Conservation (phyloP, 2,113 vertebrate genomes). For the Cnemophilus loriae region DNA sequence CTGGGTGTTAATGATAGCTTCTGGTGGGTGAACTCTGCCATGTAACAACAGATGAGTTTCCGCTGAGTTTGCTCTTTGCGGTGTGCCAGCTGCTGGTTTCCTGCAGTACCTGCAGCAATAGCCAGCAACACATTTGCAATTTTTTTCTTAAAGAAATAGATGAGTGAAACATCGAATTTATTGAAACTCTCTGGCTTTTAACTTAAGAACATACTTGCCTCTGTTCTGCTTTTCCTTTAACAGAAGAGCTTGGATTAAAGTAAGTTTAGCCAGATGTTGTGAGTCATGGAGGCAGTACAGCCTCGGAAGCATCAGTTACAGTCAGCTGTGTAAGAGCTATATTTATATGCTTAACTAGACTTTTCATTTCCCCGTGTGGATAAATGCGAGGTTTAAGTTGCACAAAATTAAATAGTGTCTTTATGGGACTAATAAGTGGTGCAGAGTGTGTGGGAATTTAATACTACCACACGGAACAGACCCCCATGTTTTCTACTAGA, state of each 20-base stretch:
- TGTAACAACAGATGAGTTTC: background rate
- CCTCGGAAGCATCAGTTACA: background rate
- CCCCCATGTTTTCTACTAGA: background rate
- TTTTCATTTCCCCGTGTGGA: background rate
- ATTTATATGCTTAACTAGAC: conserved; percentile 30
- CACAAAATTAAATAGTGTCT: conserved; percentile 37
- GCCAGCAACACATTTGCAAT: background rate
- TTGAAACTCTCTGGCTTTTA: background rate
- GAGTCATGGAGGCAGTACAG: background rate
- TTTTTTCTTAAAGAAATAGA: background rate
- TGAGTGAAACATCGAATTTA: background rate
- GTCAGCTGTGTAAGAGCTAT: background rate
- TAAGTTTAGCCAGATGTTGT: background rate
- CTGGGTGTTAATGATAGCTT: background rate
- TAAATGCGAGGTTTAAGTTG: conserved; percentile 20
- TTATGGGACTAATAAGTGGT: background rate
- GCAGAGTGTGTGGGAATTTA: background rate
- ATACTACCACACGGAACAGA: background rate
- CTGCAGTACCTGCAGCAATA: background rate
- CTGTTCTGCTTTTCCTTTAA: background rate
- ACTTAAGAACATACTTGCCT: background rate
- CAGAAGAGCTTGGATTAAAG: background rate
- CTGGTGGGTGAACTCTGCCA: background rate
- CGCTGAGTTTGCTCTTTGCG: background rate
- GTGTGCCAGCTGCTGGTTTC: conserved; percentile 31